Conservation (phyloP, 1,140 invertebrate genomes). For the Drosophila ohnishii region DNA sequence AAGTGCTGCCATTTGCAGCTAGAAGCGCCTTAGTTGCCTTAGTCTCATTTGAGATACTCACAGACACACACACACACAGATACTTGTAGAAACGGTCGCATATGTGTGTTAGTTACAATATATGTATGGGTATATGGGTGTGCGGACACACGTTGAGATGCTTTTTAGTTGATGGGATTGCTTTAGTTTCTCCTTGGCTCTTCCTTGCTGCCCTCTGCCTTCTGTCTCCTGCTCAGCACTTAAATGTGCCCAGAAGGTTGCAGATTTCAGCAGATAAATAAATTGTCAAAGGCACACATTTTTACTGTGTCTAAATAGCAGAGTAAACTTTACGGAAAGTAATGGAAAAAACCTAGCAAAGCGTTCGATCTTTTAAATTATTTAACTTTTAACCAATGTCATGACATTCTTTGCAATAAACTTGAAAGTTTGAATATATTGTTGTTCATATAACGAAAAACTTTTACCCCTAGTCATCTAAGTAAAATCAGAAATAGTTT, state of each 20-base stretch:
- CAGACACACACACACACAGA: constrained; percentile 23
- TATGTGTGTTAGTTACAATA: constrained; percentile 27
- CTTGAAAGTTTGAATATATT: background rate
- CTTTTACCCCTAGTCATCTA: background rate
- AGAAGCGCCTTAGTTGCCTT: constrained; percentile 67
- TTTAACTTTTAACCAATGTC: background rate
- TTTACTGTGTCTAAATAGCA: constrained; percentile 8
- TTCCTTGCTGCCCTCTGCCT: constrained; percentile 5
- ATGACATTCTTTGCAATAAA: background rate
- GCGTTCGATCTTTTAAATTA: background rate
- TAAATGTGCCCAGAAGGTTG: constrained; percentile 53
- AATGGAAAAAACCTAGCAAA: background rate
- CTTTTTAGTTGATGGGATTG: constrained; percentile 81
- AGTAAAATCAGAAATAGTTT: background rate
- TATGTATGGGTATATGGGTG: constrained; percentile 22
- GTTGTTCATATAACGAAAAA: background rate
- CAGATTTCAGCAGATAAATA: constrained; percentile 22
- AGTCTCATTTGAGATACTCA: constrained; percentile 68
- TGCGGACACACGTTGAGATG: constrained; percentile 71
- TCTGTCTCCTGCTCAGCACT: constrained; percentile 32
- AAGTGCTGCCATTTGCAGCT: constrained; percentile 79
- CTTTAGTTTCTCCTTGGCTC: constrained; percentile 65
- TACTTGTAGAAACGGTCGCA: background rate
- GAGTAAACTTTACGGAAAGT: constrained; percentile 1
- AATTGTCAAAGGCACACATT: constrained; percentile 36